Conservation (phyloP, 2,888 invertebrate genomes). For the Didymodactylos carnosus region DNA sequence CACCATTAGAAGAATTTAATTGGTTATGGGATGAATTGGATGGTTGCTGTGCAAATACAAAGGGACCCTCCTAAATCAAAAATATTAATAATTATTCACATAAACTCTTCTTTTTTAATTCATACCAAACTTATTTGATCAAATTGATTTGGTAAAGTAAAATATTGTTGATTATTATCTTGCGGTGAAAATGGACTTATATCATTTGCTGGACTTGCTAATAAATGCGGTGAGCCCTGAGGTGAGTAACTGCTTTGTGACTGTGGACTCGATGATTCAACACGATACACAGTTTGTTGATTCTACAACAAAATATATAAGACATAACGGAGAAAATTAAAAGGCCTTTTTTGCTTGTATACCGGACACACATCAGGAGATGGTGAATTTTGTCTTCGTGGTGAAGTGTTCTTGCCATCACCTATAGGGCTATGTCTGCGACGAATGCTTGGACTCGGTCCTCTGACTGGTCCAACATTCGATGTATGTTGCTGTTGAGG, state of each 20-base stretch:
- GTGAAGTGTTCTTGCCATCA: background rate
- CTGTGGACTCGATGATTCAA: background rate
- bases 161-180: background rate
- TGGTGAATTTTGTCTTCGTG: background rate
- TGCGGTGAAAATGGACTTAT: background rate
- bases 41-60: too few species aligned
- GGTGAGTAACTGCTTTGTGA: background rate
- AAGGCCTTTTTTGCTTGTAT: background rate
- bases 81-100: too few species aligned
- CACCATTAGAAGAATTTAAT: too few species aligned
- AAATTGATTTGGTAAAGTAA: background rate
- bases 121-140: background rate
- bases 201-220: background rate
- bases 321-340: background rate
- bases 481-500: background rate
- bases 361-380: background rate
- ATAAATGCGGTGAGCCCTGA: background rate
- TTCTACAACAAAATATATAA: background rate
- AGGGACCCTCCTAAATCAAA: too few species aligned
- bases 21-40: too few species aligned
- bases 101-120: too few species aligned
- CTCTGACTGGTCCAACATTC: background rate
- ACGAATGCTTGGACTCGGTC: background rate
- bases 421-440: background rate
- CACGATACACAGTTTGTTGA: background rate